Evolutionary conservation across 2,888 invertebrate species (phyloP), one percentile per base, ranked within the genome.

Genomic region (Thysanoteuthis rhombus): DNA sequence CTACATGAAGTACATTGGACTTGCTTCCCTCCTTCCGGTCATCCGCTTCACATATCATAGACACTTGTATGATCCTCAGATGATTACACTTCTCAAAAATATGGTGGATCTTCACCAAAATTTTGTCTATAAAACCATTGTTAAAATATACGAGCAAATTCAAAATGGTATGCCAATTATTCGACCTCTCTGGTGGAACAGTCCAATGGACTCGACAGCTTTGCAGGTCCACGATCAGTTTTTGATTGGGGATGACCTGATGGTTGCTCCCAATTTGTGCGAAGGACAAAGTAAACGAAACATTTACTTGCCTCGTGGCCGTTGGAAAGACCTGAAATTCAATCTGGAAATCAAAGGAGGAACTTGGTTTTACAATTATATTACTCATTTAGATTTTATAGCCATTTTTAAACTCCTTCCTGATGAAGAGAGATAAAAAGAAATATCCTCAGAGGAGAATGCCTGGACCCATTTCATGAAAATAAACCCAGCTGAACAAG

Each of bases 21-120:
- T 99, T 96, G 98, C 98, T 3, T 98, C 98, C 0, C 99, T 99
- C 97, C 97, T 99, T 95, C 99, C 99, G 0, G 98, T 99, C 0
- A 98, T 99, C 97, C 98, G 99, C 96, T 99, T 98, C 95, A 98
- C 98, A 0, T 98, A 98, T 96, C 97, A 99, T 92, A 99, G 99
- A 0, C 98, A 98, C 96, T 98, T 98, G 96, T 99, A 98, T 96
- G 98, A 98, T 98, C 96, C 98, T 97, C 38, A 45, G 36, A 58
- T 52, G 28, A 39, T 47, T 22, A 93, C 94, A 28, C 92, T 94
- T 19, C 90, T 94, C 0, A 93, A 89, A 93, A 94, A 94, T 22
- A 93, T 95, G 42, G 94, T 94, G 40, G 94, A 94, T 58, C 89
- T 95, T 47, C 94, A 91, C 28, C 93, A 47, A 58, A 93, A 93